Base-by-base conservation (phyloP, 1,140 invertebrate species). In the Saxidomus purpurata region DNA sequence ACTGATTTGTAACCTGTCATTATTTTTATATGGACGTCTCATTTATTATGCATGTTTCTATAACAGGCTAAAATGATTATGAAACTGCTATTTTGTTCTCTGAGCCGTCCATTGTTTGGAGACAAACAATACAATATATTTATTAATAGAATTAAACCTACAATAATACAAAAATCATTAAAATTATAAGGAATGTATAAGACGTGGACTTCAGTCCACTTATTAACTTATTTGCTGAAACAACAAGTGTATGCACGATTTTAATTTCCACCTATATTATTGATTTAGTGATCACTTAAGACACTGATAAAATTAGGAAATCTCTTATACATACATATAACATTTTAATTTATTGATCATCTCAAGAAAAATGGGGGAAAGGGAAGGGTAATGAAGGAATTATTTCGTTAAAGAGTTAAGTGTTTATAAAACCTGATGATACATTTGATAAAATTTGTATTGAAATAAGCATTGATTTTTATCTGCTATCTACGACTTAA, bases 271-370 rank as follows among this genome's bases (percentile, higher is more conserved):
- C 47, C 76, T 22, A 15, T 79, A 28, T 28, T 79, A 79, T 79
- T 79, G 76, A 79, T 79, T 79, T 79, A 34, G 49, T 52, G 28
- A 79, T 79, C 47, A 55, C 76, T 79, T 79, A 79, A 79, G 76
- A 79, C 76, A 79, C 28, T 79, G 76, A 79, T 52, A 85, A 59
- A 84, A 84, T 84, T 84, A 84, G 47, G 34, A 85, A 85, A 85
- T 85, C 83, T 85, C 40, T 85, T 85, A 47, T 71, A 74, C 63
- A 85, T 52, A 85, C 83, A 85, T 74, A 85, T 85, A 74, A 74
- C 61, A 85, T 85, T 76, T 74, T 55, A 85, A 76, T 71, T 74
- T 85, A 85, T 85, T 85, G 83, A 85, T 85, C 67, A 74, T 55
- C 61, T 67, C 61, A 15, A 22, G 22, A 34, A 43, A 67, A 82